phyloP scores from a whole-genome alignment of 1,140 invertebrate species.

The Plectus sambesii region DNA sequence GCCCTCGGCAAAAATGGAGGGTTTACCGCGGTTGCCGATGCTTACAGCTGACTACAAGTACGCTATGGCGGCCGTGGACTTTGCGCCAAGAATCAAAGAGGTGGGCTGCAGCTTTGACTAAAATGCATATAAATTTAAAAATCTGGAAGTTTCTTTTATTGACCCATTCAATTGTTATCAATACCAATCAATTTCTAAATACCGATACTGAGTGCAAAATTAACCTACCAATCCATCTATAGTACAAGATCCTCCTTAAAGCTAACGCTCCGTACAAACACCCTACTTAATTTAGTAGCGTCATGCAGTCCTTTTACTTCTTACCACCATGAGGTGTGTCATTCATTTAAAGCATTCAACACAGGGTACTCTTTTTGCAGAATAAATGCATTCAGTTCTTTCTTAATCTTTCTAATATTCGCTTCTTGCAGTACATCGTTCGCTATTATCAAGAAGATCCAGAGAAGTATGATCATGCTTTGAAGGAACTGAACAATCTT shows the following conservation, averaged over 20 bases:
- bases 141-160: constrained; percentile 11
- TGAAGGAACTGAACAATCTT: constrained; percentile 71
- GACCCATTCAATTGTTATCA: too few species aligned
- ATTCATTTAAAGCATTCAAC: too few species aligned
- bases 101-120: constrained; percentile 51
- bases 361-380: too few species aligned
- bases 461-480: constrained; percentile 72
- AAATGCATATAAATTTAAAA: constrained; percentile 16
- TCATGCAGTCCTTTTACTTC: too few species aligned
- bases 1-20: constrained; percentile 64
- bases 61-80: constrained; percentile 60
- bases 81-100: constrained; percentile 68
- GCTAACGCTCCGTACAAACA: too few species aligned
- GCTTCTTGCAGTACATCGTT: constrained; percentile 68
- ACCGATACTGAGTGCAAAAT: too few species aligned
- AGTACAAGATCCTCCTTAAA: too few species aligned
- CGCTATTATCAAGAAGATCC: constrained; percentile 84
- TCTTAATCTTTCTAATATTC: constrained; percentile 21
- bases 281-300: too few species aligned
- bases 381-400: constrained; percentile 4
- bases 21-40: constrained; percentile 80
- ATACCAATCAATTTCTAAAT: too few species aligned
- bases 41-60: constrained; percentile 72
- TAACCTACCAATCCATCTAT: too few species aligned
- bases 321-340: too few species aligned